Percentiles rank a stretch among this genome's conserved stretches.
These are phyloP conservation scores for Anastrepha obliqua DNA, from an alignment of 1,140 invertebrate species.

Conservation along the genomic window DNA sequence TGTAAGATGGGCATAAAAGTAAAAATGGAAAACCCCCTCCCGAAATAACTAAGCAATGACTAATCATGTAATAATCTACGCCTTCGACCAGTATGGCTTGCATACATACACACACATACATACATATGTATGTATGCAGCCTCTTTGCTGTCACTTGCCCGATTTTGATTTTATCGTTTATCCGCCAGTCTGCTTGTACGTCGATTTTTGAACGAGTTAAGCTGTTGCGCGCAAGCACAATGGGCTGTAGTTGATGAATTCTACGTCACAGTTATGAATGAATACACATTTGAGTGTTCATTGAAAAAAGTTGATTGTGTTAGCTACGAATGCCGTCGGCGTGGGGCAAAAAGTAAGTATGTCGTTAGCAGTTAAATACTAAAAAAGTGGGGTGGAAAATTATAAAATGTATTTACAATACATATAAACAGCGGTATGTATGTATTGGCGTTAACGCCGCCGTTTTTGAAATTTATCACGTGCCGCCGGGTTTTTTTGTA, in stretches of 20 bases:
- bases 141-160: neutral
- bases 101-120: neutral
- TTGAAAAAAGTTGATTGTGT: neutral
- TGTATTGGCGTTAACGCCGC: too few relatives aligned
- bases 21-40: neutral
- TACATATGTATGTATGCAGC: neutral
- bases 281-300: neutral
- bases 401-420: too few relatives aligned
- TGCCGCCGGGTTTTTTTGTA: too few relatives aligned
- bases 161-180: neutral
- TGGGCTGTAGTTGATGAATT: neutral
- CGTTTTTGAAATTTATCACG: too few relatives aligned
- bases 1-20: conserved; percentile 24
- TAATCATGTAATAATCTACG: neutral
- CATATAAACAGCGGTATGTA: too few relatives aligned
- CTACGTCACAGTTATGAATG: conserved; percentile 22
- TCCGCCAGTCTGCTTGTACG: neutral
- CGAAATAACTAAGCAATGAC: conserved; percentile 33
- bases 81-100: conserved; percentile 4
- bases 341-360: neutral
- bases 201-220: neutral
- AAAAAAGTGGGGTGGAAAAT: neutral
- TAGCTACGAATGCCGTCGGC: conserved; percentile 23
- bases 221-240: neutral
- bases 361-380: neutral